Conservation (phyloP, 2,888 invertebrate species). For the Andrena trimmerana region DNA sequence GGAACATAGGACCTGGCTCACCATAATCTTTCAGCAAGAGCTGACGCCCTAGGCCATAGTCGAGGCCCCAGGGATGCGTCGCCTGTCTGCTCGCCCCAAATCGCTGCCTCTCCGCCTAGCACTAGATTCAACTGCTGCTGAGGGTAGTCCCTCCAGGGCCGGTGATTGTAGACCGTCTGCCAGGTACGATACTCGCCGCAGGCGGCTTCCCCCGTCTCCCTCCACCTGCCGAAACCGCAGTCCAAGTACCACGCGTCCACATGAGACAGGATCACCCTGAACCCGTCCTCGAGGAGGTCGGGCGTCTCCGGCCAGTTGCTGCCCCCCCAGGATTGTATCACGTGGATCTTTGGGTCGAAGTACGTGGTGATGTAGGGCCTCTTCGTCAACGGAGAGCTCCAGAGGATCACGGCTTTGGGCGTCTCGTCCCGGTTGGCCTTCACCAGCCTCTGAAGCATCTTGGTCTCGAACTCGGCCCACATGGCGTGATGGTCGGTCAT, state of each 20-base stretch:
- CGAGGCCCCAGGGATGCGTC: conserved; percentile 91
- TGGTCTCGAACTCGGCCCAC: conserved; percentile 92
- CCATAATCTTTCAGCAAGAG: conserved; percentile 93
- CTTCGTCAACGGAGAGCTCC: conserved; percentile 92
- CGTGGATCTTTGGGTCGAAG: conserved; percentile 91
- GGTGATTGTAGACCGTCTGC: conserved; percentile 94
- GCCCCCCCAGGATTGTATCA: conserved; percentile 93
- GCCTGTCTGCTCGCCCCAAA: conserved; percentile 94
- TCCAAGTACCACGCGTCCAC: conserved; percentile 96
- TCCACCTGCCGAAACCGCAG: conserved; percentile 95
- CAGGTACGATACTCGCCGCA: conserved; percentile 95
- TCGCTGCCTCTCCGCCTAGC: conserved; percentile 92
- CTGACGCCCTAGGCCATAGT: conserved; percentile 93
- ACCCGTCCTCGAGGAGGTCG: conserved; percentile 91
- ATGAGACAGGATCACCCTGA: conserved; percentile 92
- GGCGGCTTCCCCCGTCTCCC: conserved; percentile 93
- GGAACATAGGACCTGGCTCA: conserved; percentile 58
- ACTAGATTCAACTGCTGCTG: conserved; percentile 83
- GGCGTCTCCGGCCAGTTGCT: conserved; percentile 93
- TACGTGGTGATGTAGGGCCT: conserved; percentile 89
- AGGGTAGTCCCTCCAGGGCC: conserved; percentile 89
- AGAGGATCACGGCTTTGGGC: conserved; percentile 88
- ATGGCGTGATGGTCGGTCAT: conserved; percentile 91
- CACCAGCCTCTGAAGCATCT: conserved; percentile 88
- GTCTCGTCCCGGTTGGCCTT: conserved; percentile 87